Evolutionary conservation across 1,140 invertebrate species (phyloP), one percentile per base, ranked within the genome.

Genomic region (Caenorhabditis latens): DNA sequence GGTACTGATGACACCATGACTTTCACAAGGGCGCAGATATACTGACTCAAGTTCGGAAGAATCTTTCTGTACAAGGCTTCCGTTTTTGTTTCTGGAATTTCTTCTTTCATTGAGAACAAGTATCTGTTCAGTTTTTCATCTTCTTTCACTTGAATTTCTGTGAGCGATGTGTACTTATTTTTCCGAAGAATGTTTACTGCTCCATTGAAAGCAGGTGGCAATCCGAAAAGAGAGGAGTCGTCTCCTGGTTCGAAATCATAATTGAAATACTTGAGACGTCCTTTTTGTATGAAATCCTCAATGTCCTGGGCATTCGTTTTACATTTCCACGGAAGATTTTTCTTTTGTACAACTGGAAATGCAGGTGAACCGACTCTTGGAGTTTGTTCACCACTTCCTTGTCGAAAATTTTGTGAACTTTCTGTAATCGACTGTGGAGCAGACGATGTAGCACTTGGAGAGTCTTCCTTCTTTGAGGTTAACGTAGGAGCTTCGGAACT

Each of bases 1-100:
- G 98, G 98, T 21, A 97, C 96, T 71, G 98, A 97, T 67, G 98
- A 98, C 63, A 99, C 94, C 40, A 99, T 94, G 90, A 99, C 97
- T 94, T 99, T 99, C 21, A 99, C 93, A 24, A 92, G 85, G 42
- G 90, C 90, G 57, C 93, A 89, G 19, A 92, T 87, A 55, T 91
- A 91, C 53, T 92, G 87, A 43, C 86, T 89, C 79, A 92, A 85
- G 43, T 90, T 90, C 14, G 91, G 91, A 7, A 92, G 83, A 42
- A 93, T 82, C 19, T 58, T 57, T 13, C 32, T 55, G 83, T 92
- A 92, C 24, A 93, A 82, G 13, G 83, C 75, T 83, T 92, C 91
- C 5, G 87, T 88, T 57, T 84, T 84, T 16, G 87, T 90, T 32
- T 91, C 89, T 24, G 90, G 87, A 40, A 91, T 84, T 11, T 88